These are phyloP conservation scores for Enteromius paludinosus DNA, from an alignment of 2,797 vertebrate species.

Conservation along the genomic window DNA sequence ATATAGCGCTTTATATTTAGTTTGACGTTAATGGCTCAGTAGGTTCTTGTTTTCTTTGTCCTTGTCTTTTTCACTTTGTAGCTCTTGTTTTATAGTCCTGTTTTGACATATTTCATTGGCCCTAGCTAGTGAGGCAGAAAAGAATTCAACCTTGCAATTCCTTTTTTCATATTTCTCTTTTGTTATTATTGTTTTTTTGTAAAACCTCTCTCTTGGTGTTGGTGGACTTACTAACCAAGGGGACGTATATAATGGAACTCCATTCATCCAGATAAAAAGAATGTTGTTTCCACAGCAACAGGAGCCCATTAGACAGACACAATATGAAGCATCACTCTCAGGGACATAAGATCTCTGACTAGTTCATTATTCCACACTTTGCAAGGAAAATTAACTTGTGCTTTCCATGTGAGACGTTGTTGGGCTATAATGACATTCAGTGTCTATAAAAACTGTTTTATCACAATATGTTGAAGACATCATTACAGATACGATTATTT, in stretches of 20 bases:
- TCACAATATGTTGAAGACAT: conserved; percentile 12
- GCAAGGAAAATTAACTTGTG: conserved; percentile 13
- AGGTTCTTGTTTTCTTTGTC: conserved; percentile 26
- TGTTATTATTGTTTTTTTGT: conserved; percentile 34
- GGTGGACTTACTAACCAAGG: conserved; percentile 15
- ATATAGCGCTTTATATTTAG: conserved; percentile 25
- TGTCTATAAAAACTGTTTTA: conserved; percentile 12
- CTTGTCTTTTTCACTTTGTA: conserved; percentile 32
- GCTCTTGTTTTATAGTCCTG: conserved; percentile 11
- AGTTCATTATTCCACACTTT: conserved; percentile 35
- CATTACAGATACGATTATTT: conserved; percentile 2
- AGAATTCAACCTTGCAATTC: conserved; percentile 37
- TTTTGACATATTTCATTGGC: conserved; percentile 27
- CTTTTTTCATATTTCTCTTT: conserved; percentile 19
- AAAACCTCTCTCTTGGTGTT: conserved; percentile 15
- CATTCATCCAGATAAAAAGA: conserved; percentile 26
- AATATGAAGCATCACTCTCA: conserved; percentile 24
- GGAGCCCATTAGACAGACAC: conserved; percentile 34
- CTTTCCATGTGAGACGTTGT: neutral
- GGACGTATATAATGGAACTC: conserved; percentile 20
- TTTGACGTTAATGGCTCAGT: conserved; percentile 29
- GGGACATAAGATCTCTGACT: conserved; percentile 22
- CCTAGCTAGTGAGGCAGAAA: conserved; percentile 23
- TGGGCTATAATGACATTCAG: neutral
- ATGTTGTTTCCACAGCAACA: conserved; percentile 36